Conservation (phyloP, 2,797 vertebrate species). For the Pseudomugil tenellus region DNA sequence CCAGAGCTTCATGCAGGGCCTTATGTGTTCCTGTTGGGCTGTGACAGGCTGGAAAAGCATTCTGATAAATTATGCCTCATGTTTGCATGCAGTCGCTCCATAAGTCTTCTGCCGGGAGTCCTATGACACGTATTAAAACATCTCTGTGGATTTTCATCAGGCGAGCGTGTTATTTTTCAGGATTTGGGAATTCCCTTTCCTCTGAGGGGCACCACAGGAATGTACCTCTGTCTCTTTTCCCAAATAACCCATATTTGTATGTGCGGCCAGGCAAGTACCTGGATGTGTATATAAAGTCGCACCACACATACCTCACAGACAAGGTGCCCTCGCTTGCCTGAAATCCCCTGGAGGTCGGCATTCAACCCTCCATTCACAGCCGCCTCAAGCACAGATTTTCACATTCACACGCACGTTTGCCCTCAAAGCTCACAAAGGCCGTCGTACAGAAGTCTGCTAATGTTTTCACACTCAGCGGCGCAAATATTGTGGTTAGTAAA, state of each 20-base stretch:
- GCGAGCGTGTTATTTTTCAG: slow-evolving; percentile 70
- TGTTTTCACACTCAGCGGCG: slow-evolving; percentile 72
- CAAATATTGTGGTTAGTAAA: slow-evolving; percentile 75
- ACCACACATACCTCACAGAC: slow-evolving; percentile 58
- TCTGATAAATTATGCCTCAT: slow-evolving; percentile 37
- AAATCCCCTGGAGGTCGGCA: slow-evolving; percentile 59
- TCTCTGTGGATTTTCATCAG: slow-evolving; percentile 77
- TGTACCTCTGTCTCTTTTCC: slow-evolving; percentile 84
- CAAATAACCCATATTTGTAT: slow-evolving; percentile 69
- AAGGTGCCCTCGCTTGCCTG: slow-evolving; percentile 71
- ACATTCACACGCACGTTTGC: slow-evolving; percentile 31
- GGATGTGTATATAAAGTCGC: slow-evolving; percentile 47
- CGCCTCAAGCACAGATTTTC: slow-evolving; percentile 8
- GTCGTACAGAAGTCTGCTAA: slow-evolving; percentile 50
- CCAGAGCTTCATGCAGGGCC: slow-evolving; percentile 39
- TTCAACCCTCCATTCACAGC: slow-evolving; percentile 47
- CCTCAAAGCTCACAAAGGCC: slow-evolving; percentile 54
- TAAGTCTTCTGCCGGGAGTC: slow-evolving; percentile 51
- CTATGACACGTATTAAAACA: slow-evolving; percentile 77
- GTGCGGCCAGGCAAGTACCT: slow-evolving; percentile 45
- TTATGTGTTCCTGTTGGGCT: slow-evolving; percentile 39
- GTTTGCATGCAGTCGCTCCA: slow-evolving; percentile 47
- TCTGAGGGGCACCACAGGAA: slow-evolving; percentile 91
- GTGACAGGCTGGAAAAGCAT: slow-evolving; percentile 43
- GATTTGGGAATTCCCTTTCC: slow-evolving; percentile 81